Conservation (phyloP, 30 jellyfish, hydroid and myxozoan genomes). For the Aurelia coerulea region DNA sequence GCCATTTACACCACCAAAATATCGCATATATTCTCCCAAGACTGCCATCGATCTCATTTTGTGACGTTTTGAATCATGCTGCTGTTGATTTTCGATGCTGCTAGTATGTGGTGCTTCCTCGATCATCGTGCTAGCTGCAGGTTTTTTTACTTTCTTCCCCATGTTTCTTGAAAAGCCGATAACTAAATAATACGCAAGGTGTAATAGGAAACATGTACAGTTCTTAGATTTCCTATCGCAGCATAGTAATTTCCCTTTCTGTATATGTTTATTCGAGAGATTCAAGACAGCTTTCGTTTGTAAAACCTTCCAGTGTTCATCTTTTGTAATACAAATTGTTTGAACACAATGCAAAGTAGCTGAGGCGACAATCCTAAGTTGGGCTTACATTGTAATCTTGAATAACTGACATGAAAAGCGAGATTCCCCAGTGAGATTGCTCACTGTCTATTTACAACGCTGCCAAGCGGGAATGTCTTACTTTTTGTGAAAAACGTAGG, state of each 20-base stretch:
- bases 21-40: slow-evolving; percentile 57
- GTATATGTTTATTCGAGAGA: not conserved
- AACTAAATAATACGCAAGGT: not conserved
- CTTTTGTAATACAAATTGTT: slow-evolving; percentile 51
- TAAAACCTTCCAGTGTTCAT: slow-evolving; percentile 21
- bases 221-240: slow-evolving; percentile 51
- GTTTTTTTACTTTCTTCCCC: slow-evolving; percentile 53
- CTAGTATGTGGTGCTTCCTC: slow-evolving; percentile 3
- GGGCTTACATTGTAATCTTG: slow-evolving; percentile 33
- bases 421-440: slow-evolving; percentile 43
- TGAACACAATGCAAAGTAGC: slow-evolving; percentile 26
- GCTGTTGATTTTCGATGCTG: slow-evolving; percentile 1
- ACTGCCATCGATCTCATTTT: slow-evolving; percentile 53
- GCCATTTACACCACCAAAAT: slow-evolving; percentile 57
- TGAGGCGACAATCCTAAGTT: slow-evolving; percentile 44
- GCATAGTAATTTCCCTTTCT: slow-evolving; percentile 50
- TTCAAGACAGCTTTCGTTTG: slow-evolving; percentile 12
- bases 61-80: slow-evolving; percentile 2
- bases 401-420: slow-evolving; percentile 43
- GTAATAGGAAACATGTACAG: slow-evolving; percentile 16
- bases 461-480: not conserved
- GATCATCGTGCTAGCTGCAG: slow-evolving; percentile 8
- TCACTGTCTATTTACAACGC: not conserved
- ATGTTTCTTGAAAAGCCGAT: not conserved
- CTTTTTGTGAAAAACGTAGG: not conserved